Percentiles rank a stretch among this genome's conserved stretches.
Evolutionary conservation across 2,888 invertebrate genomes (phyloP).

Genomic region (Harpagoxenus sublaevis): DNA sequence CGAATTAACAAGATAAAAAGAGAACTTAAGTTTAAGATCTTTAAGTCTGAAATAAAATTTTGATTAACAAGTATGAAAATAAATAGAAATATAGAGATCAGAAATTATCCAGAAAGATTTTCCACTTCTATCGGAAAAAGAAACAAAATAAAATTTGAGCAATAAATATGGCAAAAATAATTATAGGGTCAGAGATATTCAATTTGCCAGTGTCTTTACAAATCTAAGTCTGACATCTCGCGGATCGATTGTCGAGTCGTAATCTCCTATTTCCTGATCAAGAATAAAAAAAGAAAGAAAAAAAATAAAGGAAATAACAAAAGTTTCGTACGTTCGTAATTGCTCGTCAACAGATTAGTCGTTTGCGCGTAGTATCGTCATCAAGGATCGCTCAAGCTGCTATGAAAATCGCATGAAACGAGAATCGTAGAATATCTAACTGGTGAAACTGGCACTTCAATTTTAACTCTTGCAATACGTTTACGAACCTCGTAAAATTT

Average conservation of each 20-base stretch:
- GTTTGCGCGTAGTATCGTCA: slow-evolving; percentile 62
- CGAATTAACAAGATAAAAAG: neutral
- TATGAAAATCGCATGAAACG: neutral
- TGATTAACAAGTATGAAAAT: neutral
- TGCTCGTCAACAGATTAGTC: slow-evolving; percentile 62
- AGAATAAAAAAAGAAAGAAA: neutral
- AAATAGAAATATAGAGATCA: neutral
- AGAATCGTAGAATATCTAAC: neutral
- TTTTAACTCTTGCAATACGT: neutral
- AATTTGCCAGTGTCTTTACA: neutral
- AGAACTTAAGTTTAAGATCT: neutral
- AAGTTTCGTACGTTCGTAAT: slow-evolving; percentile 64
- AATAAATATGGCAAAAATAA: neutral
- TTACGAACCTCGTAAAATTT: slow-evolving; percentile 20
- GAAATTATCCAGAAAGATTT: slow-evolving; percentile 16
- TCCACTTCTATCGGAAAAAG: neutral
- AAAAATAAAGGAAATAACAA: slow-evolving; percentile 53
- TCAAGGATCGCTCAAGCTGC: slow-evolving; percentile 18
- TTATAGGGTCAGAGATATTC: neutral
- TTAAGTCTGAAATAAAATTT: neutral
- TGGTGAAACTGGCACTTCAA: neutral
- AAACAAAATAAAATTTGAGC: neutral
- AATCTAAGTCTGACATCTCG: slow-evolving; percentile 16
- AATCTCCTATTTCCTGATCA: slow-evolving; percentile 40
- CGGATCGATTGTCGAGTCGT: slow-evolving; percentile 39